Evolutionary conservation across 2,113 vertebrate genomes (phyloP).

Genomic region (Noturus placidus): DNA sequence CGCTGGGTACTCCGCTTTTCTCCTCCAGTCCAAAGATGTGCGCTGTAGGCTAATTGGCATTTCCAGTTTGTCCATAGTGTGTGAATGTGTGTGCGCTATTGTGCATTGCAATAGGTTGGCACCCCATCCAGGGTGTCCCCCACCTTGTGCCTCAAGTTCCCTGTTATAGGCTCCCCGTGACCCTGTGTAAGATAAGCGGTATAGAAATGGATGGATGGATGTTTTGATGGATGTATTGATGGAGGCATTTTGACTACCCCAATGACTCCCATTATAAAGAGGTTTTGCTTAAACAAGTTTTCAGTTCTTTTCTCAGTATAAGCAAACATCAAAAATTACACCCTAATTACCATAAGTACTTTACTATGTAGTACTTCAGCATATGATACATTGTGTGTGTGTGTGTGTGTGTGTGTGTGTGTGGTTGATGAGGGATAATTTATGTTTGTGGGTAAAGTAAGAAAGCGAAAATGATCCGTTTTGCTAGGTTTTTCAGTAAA

Average conservation of each 20-base stretch:
- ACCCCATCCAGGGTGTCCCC: no score
- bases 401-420: not conserved
- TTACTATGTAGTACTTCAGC: not conserved
- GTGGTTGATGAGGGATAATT: not conserved
- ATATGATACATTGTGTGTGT: not conserved
- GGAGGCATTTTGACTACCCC: not conserved
- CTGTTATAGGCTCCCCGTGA: no score
- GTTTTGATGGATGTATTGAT: no score
- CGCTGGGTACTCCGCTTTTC: no score
- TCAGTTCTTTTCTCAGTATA: not conserved
- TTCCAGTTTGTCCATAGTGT: no score
- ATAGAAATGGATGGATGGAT: no score
- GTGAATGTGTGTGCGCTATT: no score
- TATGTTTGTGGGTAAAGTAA: not conserved
- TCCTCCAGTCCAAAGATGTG: no score
- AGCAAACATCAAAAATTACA: not conserved
- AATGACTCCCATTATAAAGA: not conserved
- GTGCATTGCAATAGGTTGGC: no score
- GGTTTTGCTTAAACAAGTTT: not conserved
- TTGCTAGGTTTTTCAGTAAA: not conserved
- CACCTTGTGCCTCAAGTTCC: no score
- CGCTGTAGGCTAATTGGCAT: no score
- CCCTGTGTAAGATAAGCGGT: no score
- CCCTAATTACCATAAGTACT: not conserved
- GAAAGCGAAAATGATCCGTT: not conserved